A percentile compares a stretch with the other conserved stretches of the same genome.
These are phyloP conservation scores for Excalfactoria chinensis DNA, from an alignment of 2,113 vertebrate genomes.

Conservation along the genomic window DNA sequence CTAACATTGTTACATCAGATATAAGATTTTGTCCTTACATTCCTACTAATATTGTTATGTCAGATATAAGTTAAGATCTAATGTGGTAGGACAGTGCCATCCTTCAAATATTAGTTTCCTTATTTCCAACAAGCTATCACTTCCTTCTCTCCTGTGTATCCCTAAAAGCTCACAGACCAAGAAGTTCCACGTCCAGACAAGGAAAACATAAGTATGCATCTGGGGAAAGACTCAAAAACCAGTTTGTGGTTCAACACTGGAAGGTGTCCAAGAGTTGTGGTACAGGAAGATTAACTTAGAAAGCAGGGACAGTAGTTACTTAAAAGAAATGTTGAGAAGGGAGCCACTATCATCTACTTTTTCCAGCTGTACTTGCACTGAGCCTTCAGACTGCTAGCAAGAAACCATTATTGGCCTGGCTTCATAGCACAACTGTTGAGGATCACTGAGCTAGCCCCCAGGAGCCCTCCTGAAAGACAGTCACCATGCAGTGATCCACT, in stretches of 20 bases:
- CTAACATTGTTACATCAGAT: too few species aligned
- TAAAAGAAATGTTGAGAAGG: neutral
- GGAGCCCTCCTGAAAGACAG: neutral
- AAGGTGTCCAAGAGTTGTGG: neutral
- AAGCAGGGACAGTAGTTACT: neutral
- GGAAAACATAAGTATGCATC: rapidly evolving
- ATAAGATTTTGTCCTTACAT: neutral
- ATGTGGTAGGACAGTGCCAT: neutral
- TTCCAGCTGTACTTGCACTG: neutral
- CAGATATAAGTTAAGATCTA: neutral
- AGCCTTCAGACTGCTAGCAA: neutral
- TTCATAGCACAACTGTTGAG: neutral
- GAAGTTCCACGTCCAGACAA: neutral
- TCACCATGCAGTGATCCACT: neutral
- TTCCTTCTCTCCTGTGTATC: neutral
- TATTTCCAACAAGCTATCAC: neutral
- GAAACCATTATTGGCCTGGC: neutral
- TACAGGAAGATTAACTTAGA: neutral
- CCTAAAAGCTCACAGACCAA: neutral
- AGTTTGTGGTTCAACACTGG: neutral
- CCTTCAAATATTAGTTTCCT: neutral
- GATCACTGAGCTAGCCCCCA: neutral
- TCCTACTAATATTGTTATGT: too few species aligned
- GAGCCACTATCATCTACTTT: neutral
- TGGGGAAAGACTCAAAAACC: neutral